Conservation (phyloP, 1,140 invertebrate species). For the Trachymyrmex septentrionalis region DNA sequence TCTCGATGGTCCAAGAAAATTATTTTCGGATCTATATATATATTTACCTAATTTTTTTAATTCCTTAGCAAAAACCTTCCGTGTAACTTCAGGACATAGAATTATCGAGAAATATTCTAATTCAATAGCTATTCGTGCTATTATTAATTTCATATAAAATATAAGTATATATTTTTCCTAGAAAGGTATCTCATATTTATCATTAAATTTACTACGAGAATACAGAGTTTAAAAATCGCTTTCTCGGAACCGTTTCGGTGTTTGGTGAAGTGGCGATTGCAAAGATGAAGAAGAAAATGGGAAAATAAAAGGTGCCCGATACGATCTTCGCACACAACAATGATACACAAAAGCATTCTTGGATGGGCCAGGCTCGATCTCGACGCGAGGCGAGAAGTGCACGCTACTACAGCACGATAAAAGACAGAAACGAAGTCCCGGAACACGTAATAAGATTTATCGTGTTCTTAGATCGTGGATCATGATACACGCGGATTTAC, state of each 20-base stretch:
- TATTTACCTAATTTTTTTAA: too few species aligned
- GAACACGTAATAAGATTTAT: constrained; percentile 73
- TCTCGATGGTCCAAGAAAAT: too few species aligned
- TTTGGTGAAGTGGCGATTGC: constrained; percentile 37
- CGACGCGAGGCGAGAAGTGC: constrained; percentile 44
- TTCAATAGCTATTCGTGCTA: neutral
- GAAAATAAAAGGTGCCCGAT: neutral
- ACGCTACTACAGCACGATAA: constrained; percentile 66
- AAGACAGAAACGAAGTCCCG: constrained; percentile 73
- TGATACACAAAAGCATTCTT: constrained; percentile 62
- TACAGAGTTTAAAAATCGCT: constrained; percentile 32
- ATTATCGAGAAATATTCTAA: neutral
- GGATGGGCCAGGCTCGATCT: constrained; percentile 26
- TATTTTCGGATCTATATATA: too few species aligned
- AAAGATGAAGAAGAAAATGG: constrained; percentile 40
- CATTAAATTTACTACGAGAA: neutral
- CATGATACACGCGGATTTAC: constrained; percentile 74
- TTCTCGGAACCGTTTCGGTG: neutral
- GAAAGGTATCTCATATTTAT: neutral
- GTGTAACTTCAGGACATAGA: neutral
- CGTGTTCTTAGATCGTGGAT: constrained; percentile 75
- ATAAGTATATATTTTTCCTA: too few species aligned
- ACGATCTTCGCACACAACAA: constrained; percentile 38
- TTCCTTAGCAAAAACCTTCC: too few species aligned
- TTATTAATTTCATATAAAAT: neutral